phyloP scores from a whole-genome alignment of 1,140 invertebrate genomes.

The Physella acuta region DNA sequence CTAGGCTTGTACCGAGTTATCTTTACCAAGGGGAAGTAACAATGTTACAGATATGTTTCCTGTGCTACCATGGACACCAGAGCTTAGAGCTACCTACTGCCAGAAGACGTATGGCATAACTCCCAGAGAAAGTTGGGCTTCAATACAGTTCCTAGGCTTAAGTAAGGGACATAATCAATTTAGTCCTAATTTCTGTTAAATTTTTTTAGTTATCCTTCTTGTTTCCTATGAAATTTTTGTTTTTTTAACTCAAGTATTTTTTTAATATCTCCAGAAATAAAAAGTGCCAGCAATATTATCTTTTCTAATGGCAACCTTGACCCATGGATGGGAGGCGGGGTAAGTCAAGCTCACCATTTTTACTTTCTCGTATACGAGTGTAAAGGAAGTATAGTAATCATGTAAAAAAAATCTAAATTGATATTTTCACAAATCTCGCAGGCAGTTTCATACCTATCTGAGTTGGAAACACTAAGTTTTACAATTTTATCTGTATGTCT shows the following conservation, averaged over 20 bases:
- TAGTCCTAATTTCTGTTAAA: background rate
- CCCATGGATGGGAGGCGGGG: conserved; percentile 52
- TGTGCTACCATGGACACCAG: conserved; percentile 43
- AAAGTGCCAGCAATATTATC: conserved; percentile 46
- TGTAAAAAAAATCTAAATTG: background rate
- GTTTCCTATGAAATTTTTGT: background rate
- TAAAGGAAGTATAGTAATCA: background rate
- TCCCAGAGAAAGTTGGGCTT: conserved; percentile 43
- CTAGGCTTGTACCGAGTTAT: conserved; percentile 55
- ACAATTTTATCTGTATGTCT: no score
- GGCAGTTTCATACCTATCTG: background rate
- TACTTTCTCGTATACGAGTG: background rate
- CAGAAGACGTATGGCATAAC: conserved; percentile 42
- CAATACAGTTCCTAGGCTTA: conserved; percentile 42
- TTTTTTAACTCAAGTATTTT: background rate
- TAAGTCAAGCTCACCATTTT: conserved; percentile 34
- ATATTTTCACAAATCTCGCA: background rate
- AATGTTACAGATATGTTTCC: conserved; percentile 57
- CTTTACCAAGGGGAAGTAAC: conserved; percentile 44
- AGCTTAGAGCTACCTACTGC: conserved; percentile 47
- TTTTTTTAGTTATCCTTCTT: background rate
- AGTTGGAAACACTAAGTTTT: background rate
- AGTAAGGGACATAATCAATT: conserved; percentile 31
- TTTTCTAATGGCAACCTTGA: conserved; percentile 56
- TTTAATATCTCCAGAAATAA: conserved; percentile 52